Base-by-base conservation (phyloP, 2,888 invertebrate species). In the Acanthosepion esculentum region DNA sequence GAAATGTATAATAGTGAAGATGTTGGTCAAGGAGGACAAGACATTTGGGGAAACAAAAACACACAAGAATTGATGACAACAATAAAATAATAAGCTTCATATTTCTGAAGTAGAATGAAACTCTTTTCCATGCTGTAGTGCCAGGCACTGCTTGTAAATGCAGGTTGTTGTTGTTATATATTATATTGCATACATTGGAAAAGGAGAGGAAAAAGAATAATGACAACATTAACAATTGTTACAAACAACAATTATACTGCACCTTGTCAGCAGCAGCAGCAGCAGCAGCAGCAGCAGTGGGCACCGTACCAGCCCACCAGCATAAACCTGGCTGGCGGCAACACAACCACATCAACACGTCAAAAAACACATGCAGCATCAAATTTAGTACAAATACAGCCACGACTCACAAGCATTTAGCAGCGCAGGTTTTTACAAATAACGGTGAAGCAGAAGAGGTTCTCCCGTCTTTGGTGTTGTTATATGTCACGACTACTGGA, bases 321-420 rank as follows among this genome's bases (percentile, higher is more conserved):
- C 93, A 53, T 18, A 93, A 93, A n/a, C 93, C 53, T 93, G 48
- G 93, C 15, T 93, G 93, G n/a, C 93, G 93, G 53, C 93, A 93
- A 93, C 93, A 93, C 93, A 93, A 93, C 93, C 93, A 93, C 93
- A 93, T 93, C 41, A 93, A 93, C 93, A 92, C 29, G 92, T 92
- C 50, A 92, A 92, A 48, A 48, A 92, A 48, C 92, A 92, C 48
- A 92, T 50, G 50, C 92, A 78, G 78, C 78, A 92, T 92, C 50
- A 78, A 33, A 78, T 78, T n/a, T 78, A 33, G 78, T 26, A 48
- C 26, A 92, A 48, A 15, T 48, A 48, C 50, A 26, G 48, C 29
- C 92, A 92, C 92, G 12, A 92, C 26, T 92, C 92, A 92, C 48
- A 48, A 48, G 92, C 48, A 41, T 48, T 23, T 23, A 23, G 29